Base-by-base conservation (phyloP, 2,113 vertebrate genomes). In the Gambusia holbrooki region DNA sequence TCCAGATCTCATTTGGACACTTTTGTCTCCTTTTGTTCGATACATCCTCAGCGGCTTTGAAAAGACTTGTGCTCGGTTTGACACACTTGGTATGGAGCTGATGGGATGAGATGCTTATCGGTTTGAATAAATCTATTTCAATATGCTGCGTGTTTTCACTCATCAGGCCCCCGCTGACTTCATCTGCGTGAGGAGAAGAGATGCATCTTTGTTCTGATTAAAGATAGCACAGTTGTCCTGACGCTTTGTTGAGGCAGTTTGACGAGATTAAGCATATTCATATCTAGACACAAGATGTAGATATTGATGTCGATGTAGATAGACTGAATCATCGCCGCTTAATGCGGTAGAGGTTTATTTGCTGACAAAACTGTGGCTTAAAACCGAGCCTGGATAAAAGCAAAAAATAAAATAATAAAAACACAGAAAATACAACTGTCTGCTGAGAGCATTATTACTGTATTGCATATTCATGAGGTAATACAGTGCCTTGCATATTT, bases 1-100 rank as follows among this genome's bases (percentile, higher is more conserved):
- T 90, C 86, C 91, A 91, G 87, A 90, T 90, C 88, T 93, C 91
- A 93, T 93, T 92, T 91, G 81, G 89, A 91, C 90, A 89, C 86
- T 80, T 48, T 79, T 74, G 66, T 62, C 15, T 48, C 67, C 61
- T 79, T 88, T 87, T 89, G 92, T 93, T 94, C 90, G 64, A 92
- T 92, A 92, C 85, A 88, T 90, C 86, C 84, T 92, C 77, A 76
- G 90, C 91, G 84, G 82, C 89, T 87, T 87, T 88, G 71, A 90
- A 89, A 90, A 90, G 80, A 87, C 88, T 85, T n/a, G 37, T 72
- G 58, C 81, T 78, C 77, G 74, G 69, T 80, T 86, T 76, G 80
- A 84, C 86, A 83, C 86, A 79, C 79, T 87, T 85, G 82, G 74
- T 62, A 71, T 45, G 69, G 68, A 84, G 78, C 83, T 77, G 88